Evolutionary conservation across 2,888 invertebrate species (phyloP).

Genomic region (Drepanosiphum platanoidis): DNA sequence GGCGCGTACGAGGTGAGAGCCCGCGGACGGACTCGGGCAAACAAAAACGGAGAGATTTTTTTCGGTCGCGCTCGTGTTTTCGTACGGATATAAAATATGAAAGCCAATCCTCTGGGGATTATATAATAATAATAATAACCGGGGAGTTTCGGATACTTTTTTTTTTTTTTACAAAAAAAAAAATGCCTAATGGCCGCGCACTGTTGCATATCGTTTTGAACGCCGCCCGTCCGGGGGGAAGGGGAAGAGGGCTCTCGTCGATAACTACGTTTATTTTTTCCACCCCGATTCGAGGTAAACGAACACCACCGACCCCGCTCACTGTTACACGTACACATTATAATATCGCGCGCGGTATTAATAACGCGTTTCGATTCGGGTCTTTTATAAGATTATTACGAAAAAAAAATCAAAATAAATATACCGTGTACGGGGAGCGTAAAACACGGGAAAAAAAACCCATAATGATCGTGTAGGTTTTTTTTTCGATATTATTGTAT

Average conservation of each 20-base stretch:
- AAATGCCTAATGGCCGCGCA: background rate
- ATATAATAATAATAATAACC: background rate
- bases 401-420: conserved; percentile 13
- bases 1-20: conserved; percentile 21
- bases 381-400: conserved; percentile 19
- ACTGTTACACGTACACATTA: background rate
- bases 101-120: conserved; percentile 25
- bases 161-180: too few species aligned
- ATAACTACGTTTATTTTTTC: conserved; percentile 36
- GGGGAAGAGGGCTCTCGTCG: background rate
- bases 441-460: conserved; percentile 9
- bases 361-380: conserved; percentile 26
- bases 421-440: background rate
- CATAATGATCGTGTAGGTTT: conserved; percentile 15
- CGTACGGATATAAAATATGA: background rate
- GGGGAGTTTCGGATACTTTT: background rate
- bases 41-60: background rate
- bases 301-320: background rate
- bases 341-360: background rate
- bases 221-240: background rate
- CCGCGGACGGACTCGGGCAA: background rate
- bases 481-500: conserved; percentile 1
- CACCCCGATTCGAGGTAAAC: conserved; percentile 31
- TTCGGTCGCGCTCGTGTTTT: conserved; percentile 1
- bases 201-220: background rate